Base-by-base conservation (phyloP, 2,113 vertebrate genomes). In the Phaethornis superciliosus region DNA sequence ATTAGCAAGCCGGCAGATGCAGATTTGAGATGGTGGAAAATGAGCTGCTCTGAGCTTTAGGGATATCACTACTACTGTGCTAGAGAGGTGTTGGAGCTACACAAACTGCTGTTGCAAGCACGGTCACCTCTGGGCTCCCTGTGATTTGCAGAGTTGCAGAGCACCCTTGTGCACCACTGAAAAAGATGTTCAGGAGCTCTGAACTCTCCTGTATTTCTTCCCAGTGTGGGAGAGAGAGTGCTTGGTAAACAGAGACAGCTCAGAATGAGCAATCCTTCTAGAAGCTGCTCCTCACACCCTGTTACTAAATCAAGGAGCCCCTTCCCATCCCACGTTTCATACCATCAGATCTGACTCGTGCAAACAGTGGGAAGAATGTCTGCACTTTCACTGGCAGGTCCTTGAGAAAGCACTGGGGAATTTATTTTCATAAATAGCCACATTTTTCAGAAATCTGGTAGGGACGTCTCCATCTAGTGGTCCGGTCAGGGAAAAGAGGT, bases 231-330 rank as follows among this genome's bases (percentile, higher is more conserved):
- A 74, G 46, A 72, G 27, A n/a, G 7, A 12, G 9, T 54, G 30
- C 37, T 51, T 1, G 0, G 10, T 67, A 47, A 83, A 70, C 0
- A 0, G 30, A 47, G 32, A 40, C 0, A 0, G n/a, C 5, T 91
- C 10, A 0, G 51, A 75, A 52, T 46, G 4, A 35, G 19, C 12
- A 60, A 30, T 42, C 44, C 4, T 79, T 67, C 75, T 33, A 56
- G 70, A 86, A 62, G 24, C 20, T 80, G 27, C 5, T 40, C 40
- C 21, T 54, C 7, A 33, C 7, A 23, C 20, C 40, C 30, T 74
- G 26, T 32, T 42, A 63, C 47, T 54, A 67, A 80, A 70, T 15
- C 56, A 81, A 68, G 64, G 74, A 88, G 22, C 3, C 14, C 10
- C 19, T 71, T 78, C 37, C 20, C 42, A 30, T 23, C 52, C 12